Evolutionary conservation across 2,113 vertebrate species (phyloP), one percentile per base, ranked within the genome.

Genomic region (Atractosteus spatula): DNA sequence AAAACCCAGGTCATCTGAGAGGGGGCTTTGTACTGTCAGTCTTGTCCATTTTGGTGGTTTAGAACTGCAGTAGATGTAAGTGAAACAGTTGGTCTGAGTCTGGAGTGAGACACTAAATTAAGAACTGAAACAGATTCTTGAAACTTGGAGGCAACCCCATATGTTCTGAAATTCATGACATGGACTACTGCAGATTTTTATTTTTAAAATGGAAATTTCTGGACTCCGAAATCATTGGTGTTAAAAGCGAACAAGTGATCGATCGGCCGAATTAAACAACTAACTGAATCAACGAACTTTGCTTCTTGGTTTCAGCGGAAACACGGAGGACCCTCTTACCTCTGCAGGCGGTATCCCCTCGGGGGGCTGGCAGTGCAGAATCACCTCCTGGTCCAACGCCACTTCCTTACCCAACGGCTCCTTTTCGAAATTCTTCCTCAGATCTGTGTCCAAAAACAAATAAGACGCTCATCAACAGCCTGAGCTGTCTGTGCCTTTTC

Each of bases 401-500:
- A 98, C 97, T 79, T 99, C 96, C 84, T 94, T 95, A 82, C 95
- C 94, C 65, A 90, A 81, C 0, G 97, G 97, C 84, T 99, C 97
- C 89, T 97, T 95, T 83, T 99, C 97, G 0, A 98, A 98, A 86
- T 98, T 99, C 91, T 99, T 99, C 80, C 97, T 94, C 83, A 99
- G 89, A 90, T 99, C 97, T 99, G 84, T 29, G 79, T 11, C 62
- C 41, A 69, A 11, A 62, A 66, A 69, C 5, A 63, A 12, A 55
- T 43, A 1, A 10, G 47, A 51, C 13, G 14, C 57, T 61, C 13
- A 45, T 69, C 17, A 69, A 8, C 43, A 55, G 11, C 41, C 64
- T 3, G 43, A 29, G 29, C 29, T 51, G 5, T 51, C 5, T 42
- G 55, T 4, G 42, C 11, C 17, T 44, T 8, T 11, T 43, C 5